These are phyloP conservation scores for Campoplex nolae DNA, from an alignment of 2,888 invertebrate genomes.

Conservation along the genomic window DNA sequence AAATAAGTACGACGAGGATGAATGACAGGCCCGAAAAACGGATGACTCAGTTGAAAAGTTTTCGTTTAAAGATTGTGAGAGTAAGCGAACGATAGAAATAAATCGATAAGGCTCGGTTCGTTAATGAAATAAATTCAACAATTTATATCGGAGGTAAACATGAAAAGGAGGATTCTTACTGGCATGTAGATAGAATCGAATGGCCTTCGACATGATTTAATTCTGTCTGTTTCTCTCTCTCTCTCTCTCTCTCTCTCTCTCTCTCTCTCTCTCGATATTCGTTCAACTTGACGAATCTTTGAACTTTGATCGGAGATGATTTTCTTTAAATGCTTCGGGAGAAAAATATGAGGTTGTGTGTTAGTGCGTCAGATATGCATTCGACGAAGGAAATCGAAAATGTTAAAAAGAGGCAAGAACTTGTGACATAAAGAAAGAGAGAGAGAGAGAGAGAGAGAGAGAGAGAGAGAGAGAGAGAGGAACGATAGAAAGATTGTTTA, in stretches of 20 bases:
- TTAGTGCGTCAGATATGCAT: slow-evolving; percentile 17
- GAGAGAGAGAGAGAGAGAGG: neutral
- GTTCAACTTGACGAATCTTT: slow-evolving; percentile 62
- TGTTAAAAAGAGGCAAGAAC: neutral
- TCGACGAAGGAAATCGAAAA: slow-evolving; percentile 27
- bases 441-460: neutral
- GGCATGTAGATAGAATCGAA: neutral
- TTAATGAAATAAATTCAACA: slow-evolving; percentile 59
- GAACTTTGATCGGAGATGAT: slow-evolving; percentile 62
- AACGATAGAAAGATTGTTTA: neutral
- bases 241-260: neutral
- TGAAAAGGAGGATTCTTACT: neutral
- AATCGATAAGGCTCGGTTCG: slow-evolving; percentile 41
- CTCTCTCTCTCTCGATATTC: slow-evolving; percentile 3
- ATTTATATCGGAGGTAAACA: neutral
- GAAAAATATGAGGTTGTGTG: slow-evolving; percentile 8
- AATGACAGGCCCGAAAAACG: neutral
- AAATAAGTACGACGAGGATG: neutral
- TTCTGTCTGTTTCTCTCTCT: neutral
- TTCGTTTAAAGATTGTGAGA: neutral
- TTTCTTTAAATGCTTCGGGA: slow-evolving; percentile 52
- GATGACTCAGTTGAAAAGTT: neutral
- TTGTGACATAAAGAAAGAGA: neutral
- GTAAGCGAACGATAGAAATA: slow-evolving; percentile 29
- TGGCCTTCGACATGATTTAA: slow-evolving; percentile 38